These are phyloP conservation scores for Cavia aperea DNA, from an alignment of 2,113 vertebrate species.

Conservation along the genomic window DNA sequence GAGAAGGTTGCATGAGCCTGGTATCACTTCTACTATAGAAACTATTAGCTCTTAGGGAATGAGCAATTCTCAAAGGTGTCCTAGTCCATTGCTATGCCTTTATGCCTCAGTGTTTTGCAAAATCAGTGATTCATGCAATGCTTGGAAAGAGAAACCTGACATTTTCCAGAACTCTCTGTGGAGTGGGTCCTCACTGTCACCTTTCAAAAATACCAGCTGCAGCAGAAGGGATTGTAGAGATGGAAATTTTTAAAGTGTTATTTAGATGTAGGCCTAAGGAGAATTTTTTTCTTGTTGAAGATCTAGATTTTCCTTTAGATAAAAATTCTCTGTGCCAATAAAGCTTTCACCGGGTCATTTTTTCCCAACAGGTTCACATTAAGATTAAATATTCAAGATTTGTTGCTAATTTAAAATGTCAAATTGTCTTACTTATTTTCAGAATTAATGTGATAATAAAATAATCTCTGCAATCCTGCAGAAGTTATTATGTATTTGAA, in stretches of 20 bases:
- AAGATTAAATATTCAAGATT: constrained; percentile 36
- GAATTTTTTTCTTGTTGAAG: neutral
- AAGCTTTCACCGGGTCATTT: constrained; percentile 10
- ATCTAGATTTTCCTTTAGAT: constrained; percentile 18
- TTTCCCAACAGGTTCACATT: constrained; percentile 9
- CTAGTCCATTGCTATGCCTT: constrained; percentile 36
- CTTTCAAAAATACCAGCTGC: constrained; percentile 38
- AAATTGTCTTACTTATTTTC: constrained; percentile 14
- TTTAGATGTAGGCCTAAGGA: neutral
- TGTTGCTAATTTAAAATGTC: constrained; percentile 40
- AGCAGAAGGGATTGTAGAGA: neutral
- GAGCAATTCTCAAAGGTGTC: constrained; percentile 3
- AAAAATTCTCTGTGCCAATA: constrained; percentile 40
- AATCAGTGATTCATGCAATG: constrained; percentile 46
- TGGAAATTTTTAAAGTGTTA: constrained; percentile 33
- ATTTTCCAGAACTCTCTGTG: constrained; percentile 59
- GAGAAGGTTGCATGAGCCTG: neutral
- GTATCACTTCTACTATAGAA: neutral
- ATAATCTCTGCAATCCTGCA: constrained; percentile 1
- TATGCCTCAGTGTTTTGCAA: constrained; percentile 51
- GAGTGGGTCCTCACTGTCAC: constrained; percentile 42
- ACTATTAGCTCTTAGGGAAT: neutral
- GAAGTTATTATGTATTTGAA: neutral
- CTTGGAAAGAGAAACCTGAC: constrained; percentile 61
- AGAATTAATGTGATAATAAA: constrained; percentile 6